phyloP scores from a whole-genome alignment of 2,797 vertebrate genomes.

The Perodicticus potto region DNA sequence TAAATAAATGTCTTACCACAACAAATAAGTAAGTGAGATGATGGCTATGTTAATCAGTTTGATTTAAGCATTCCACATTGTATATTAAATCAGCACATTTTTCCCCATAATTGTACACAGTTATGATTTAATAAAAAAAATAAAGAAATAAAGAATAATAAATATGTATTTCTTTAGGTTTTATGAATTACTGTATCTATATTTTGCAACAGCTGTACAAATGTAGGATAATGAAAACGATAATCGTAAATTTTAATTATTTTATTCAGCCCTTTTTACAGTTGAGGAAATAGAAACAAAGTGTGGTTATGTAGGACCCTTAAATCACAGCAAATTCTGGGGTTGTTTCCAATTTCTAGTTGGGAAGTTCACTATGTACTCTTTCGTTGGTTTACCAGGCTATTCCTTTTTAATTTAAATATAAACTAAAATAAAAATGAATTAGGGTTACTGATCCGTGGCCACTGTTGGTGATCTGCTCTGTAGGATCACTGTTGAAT shows the following conservation, averaged over 20 bases:
- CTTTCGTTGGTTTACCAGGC: background rate
- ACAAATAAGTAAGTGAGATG: too few relatives aligned
- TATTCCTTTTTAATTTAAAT: background rate
- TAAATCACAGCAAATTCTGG: conserved; percentile 27
- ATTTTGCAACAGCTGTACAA: conserved; percentile 6
- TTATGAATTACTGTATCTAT: background rate
- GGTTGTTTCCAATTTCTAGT: background rate
- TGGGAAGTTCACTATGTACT: background rate
- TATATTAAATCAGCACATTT: too few relatives aligned
- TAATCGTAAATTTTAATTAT: background rate
- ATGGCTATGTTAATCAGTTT: too few relatives aligned
- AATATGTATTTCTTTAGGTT: background rate
- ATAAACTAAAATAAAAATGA: conserved; percentile 19
- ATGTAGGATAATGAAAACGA: background rate
- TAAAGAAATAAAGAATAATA: background rate
- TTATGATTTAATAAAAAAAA: background rate
- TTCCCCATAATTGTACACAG: too few relatives aligned
- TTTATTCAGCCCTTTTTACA: background rate
- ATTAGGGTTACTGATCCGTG: background rate
- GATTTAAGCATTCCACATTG: too few relatives aligned
- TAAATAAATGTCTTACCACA: too few relatives aligned
- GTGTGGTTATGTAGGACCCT: background rate
- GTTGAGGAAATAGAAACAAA: background rate
- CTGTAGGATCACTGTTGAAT: background rate
- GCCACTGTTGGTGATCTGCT: background rate